Base-by-base conservation (phyloP, 2,888 invertebrate genomes). In the Erpobdella octoculata region DNA sequence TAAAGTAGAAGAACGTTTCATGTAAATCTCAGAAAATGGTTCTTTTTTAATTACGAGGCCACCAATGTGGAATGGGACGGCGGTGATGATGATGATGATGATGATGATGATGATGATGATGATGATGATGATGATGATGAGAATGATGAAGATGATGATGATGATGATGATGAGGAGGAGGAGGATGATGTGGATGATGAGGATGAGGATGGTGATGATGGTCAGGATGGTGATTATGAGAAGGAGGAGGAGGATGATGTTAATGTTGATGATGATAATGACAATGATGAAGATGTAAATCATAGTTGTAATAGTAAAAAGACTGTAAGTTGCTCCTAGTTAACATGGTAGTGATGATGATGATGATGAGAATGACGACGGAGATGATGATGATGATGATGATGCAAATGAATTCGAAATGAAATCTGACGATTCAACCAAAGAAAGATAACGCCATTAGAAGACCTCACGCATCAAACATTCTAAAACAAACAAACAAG, bases 21-120 rank as follows among this genome's bases (percentile, higher is more conserved):
- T n/a, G n/a, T n/a, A n/a, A n/a, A n/a, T n/a, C n/a, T n/a, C n/a
- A n/a, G 46, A 18, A 41, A 41, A 41, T 15, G 46, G 46, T 15
- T n/a, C n/a, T n/a, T n/a, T n/a, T n/a, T 31, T 62, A 33, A 64
- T 25, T 8, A 33, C 9, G 25, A 64, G 8, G 25, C 8, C 33
- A 9, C 6, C 33, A 21, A 64, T 25, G 25, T 31, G 8, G 35
- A 64, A 9, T 25, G 33, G 21, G 62, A 62, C 31, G 62, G 12
- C 31, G 62, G 15, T 9, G 48, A 67, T 25, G 48, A 67, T 48
- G 48, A 67, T 67, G 25, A 70, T 70, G 59, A 70, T 70, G 25
- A 59, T 59, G 64, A 71, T 64, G 71, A 64, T 28, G 64, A 64
- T 33, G 71, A 64, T 41, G 62, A 64, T 35, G 71, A 64, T 41